These are phyloP conservation scores for Brotula barbata DNA, from an alignment of 2,797 vertebrate species.

Conservation along the genomic window DNA sequence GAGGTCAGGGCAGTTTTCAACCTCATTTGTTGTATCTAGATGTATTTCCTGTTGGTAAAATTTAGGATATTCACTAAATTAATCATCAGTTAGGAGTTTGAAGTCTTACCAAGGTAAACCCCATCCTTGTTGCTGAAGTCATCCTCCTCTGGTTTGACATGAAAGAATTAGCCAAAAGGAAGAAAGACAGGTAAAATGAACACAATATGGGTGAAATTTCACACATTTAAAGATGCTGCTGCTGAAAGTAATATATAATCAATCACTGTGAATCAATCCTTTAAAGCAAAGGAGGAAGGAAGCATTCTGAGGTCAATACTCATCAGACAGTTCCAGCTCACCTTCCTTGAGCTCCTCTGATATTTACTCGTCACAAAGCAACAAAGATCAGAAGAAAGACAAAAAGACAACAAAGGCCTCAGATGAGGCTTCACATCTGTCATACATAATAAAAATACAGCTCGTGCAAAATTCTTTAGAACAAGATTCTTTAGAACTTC, in stretches of 20 bases:
- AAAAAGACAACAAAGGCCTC: slow-evolving; percentile 13
- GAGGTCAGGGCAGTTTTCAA: background rate
- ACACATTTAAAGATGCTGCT: too few relatives aligned
- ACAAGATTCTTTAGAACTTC: too few relatives aligned
- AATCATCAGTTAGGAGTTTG: too few relatives aligned
- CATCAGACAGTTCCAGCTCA: slow-evolving; percentile 62
- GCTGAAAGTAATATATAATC: background rate
- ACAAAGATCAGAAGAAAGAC: slow-evolving; percentile 7
- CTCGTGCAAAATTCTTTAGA: background rate
- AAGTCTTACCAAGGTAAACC: slow-evolving; percentile 72
- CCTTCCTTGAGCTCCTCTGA: slow-evolving; percentile 94
- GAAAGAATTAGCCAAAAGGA: background rate
- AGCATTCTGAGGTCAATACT: too few relatives aligned
- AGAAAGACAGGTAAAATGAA: background rate
- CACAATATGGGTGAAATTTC: background rate
- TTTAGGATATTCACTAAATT: too few relatives aligned
- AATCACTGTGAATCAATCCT: background rate
- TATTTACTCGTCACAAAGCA: slow-evolving; percentile 27
- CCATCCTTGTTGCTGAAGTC: slow-evolving; percentile 83
- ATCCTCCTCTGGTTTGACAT: slow-evolving; percentile 79
- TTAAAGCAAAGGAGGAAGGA: too few relatives aligned
- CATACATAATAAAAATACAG: too few relatives aligned
- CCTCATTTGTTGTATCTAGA: background rate
- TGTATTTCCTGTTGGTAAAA: too few relatives aligned
- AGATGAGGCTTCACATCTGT: background rate